These are phyloP conservation scores for Philonicus albiceps DNA, from an alignment of 2,888 invertebrate species.

Conservation along the genomic window DNA sequence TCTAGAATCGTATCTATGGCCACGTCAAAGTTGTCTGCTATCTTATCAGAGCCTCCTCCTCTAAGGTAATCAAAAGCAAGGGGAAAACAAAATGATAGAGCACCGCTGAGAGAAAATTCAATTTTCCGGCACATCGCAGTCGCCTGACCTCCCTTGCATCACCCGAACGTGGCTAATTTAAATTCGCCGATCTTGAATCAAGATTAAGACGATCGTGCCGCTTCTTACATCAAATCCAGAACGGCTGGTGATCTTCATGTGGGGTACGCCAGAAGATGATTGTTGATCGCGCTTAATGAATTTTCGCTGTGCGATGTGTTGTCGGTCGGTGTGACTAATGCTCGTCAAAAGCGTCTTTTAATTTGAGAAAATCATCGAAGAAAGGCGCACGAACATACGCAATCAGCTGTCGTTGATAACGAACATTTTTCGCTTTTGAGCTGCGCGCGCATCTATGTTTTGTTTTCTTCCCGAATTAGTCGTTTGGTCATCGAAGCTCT, in stretches of 20 bases:
- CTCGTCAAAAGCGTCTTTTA: neutral
- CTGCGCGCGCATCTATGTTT: constrained; percentile 15
- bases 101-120: neutral
- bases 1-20: neutral
- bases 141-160: neutral
- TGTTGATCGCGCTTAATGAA: neutral
- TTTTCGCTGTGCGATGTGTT: neutral
- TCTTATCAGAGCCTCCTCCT: neutral
- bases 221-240: neutral
- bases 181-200: neutral
- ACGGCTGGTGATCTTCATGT: neutral
- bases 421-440: neutral
- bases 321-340: constrained; percentile 13
- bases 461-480: constrained; percentile 5
- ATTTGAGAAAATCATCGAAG: neutral
- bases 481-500: neutral
- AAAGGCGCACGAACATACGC: neutral
- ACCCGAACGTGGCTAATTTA: neutral
- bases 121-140: neutral
- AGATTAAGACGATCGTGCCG: neutral
- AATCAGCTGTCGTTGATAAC: constrained; percentile 28
- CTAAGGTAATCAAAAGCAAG: neutral
- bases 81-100: neutral
- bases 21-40: neutral
- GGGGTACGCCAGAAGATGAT: neutral